A percentile compares a stretch with the other conserved stretches of the same genome.
These are phyloP conservation scores for Platysteira castanea DNA, from an alignment of 2,113 vertebrate genomes.

Conservation along the genomic window DNA sequence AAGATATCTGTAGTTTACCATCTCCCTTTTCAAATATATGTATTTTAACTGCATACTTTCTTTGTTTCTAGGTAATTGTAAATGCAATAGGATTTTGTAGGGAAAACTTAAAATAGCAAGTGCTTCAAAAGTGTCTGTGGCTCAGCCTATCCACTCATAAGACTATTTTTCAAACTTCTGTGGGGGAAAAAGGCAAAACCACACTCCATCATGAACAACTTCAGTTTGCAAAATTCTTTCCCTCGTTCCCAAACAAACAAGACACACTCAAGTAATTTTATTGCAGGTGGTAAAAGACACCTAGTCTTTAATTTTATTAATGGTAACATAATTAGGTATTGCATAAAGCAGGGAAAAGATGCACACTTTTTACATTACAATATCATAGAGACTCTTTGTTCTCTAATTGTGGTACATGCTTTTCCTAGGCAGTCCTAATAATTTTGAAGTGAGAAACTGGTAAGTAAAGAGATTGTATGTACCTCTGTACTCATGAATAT, in stretches of 20 bases:
- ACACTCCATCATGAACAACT: neutral
- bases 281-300: neutral
- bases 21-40: neutral
- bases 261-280: neutral
- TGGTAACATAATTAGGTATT: neutral
- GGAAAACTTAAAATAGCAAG: neutral
- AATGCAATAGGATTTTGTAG: neutral
- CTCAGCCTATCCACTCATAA: neutral
- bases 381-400: neutral
- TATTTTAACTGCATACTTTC: neutral
- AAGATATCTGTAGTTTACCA: neutral
- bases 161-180: neutral
- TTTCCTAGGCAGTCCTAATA: neutral
- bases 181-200: neutral
- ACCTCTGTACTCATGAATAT: neutral
- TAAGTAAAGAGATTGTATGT: neutral
- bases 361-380: rapidly evolving
- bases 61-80: neutral
- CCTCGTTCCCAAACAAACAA: neutral
- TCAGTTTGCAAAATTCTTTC: neutral
- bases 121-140: neutral
- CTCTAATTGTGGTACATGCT: neutral
- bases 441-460: neutral
- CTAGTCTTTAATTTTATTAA: neutral
- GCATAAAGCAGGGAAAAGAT: neutral